Base-by-base conservation (phyloP, 2,797 vertebrate species). In the Hydrophis major region DNA sequence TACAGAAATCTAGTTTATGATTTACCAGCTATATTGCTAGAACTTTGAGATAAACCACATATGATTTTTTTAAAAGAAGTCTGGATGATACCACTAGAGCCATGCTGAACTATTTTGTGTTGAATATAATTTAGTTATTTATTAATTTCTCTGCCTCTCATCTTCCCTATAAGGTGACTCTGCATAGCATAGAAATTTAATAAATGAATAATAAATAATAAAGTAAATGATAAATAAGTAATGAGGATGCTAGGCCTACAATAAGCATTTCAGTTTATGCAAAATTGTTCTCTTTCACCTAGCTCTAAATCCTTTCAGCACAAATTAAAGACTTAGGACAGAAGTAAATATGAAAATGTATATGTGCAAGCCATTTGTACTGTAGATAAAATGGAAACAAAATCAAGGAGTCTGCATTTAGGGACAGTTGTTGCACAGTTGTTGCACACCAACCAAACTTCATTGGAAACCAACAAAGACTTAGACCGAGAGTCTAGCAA, bases 11-110 rank as follows among this genome's bases (percentile, higher is more conserved):
- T 74, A 74, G 22, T 4, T 59, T 16, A 74, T 91, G 55, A 28
- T 60, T 91, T 93, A 88, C 86, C 37, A 69, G 27, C 86, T 28
- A 53, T 27, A 74, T 8, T 28, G 25, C 37, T 27, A 25, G 61
- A 78, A 56, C 47, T 91, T 86, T 32, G 53, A 93, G 56, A 91
- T 90, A 91, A 91, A 91, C 27, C 22, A 53, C 56, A 87, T 20
- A 12, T 59, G 7, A 4, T 50, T 57, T 59, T 90, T 55, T 7
- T 27, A 27, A 3, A n/a, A 3, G 55, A 88, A 42, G 16, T 56
- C 37, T 27, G 22, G 27, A 87, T 66, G 32, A 63, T 56, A 37
- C 20, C 60, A 59, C 8, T 47, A 60, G 37, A 88, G 61, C 28
- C 20, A 50, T 56, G 28, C 56, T 92, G 53, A 88, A 69, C 32